These are phyloP conservation scores for Meles meles DNA, from an alignment of 2,113 vertebrate species.

Conservation along the genomic window DNA sequence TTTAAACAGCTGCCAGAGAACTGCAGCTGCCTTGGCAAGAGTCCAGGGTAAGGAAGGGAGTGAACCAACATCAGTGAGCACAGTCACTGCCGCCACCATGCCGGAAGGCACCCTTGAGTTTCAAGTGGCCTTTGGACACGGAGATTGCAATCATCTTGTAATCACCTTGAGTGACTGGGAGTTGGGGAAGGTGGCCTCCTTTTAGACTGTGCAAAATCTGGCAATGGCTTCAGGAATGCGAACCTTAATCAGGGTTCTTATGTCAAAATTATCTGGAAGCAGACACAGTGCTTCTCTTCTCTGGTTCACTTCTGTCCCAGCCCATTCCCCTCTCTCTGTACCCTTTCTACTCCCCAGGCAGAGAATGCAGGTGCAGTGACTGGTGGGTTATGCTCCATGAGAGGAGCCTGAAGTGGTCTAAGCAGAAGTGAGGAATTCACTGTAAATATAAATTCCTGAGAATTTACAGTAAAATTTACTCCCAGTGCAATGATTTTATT, in stretches of 20 bases:
- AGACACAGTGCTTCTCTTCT: not conserved
- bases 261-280: not conserved
- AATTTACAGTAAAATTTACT: not conserved
- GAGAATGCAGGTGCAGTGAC: not conserved
- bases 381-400: not conserved
- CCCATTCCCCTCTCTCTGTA: not conserved
- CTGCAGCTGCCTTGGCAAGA: slow-evolving; percentile 57
- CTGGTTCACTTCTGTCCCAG: not conserved
- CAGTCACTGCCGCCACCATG: not conserved
- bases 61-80: not conserved
- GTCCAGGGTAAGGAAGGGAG: slow-evolving; percentile 46
- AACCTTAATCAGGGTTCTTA: not conserved
- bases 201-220: not conserved
- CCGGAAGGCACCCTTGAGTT: not conserved
- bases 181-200: not conserved
- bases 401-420: not conserved
- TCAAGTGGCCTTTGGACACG: not conserved
- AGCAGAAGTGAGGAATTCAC: not conserved
- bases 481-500: not conserved
- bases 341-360: not conserved
- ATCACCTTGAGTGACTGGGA: not conserved
- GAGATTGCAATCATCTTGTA: not conserved
- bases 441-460: not conserved
- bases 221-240: not conserved
- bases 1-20: slow-evolving; percentile 65